Base-by-base conservation (phyloP, 2,888 invertebrate genomes). In the Halocaridina rubra region DNA sequence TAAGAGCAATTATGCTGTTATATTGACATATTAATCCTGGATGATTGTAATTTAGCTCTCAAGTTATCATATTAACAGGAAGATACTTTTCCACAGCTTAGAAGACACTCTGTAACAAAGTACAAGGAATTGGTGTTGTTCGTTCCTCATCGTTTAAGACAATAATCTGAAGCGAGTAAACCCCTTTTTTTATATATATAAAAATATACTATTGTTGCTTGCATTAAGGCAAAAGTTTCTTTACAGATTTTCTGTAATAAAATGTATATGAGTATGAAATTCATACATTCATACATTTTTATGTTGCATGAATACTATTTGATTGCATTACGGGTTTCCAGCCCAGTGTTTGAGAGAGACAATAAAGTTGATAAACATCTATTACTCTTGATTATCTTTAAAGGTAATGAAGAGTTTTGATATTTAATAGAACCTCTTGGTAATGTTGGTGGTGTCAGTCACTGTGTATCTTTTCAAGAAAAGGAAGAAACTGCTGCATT, bases 321-420 rank as follows among this genome's bases (percentile, higher is more conserved):
- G 61, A 59, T 22, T 75, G 75, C 27, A 75, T 69, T 84, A 72
- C 59, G 80, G 82, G 78, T 84, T 53, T 76, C 46, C 71, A 53
- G 64, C 82, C 82, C 82, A 84, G 53, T 39, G 71, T 84, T 84
- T 84, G 82, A 84, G 82, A 80, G 80, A 84, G 82, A 84, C 82
- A 84, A 84, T 84, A 84, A 84, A 84, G 77, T 69, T 29, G n/a
- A 30, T 69, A n/a, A 4, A 30, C 69, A 69, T n/a, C 8, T 69
- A 69, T 16, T 69, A 29, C 3, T 69, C n/a, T n/a, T n/a, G n/a
- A n/a, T n/a, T n/a, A n/a, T n/a, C n/a, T n/a, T n/a, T n/a, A n/a
- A n/a, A n/a, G n/a, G n/a, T n/a, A n/a, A n/a, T n/a, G n/a, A n/a
- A n/a, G n/a, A n/a, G n/a, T n/a, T n/a, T n/a, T n/a, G n/a, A n/a